Percentiles rank a stretch among this genome's conserved stretches.
Evolutionary conservation across 1,140 invertebrate genomes (phyloP).

Genomic region (Drosophila pseudoananassae): DNA sequence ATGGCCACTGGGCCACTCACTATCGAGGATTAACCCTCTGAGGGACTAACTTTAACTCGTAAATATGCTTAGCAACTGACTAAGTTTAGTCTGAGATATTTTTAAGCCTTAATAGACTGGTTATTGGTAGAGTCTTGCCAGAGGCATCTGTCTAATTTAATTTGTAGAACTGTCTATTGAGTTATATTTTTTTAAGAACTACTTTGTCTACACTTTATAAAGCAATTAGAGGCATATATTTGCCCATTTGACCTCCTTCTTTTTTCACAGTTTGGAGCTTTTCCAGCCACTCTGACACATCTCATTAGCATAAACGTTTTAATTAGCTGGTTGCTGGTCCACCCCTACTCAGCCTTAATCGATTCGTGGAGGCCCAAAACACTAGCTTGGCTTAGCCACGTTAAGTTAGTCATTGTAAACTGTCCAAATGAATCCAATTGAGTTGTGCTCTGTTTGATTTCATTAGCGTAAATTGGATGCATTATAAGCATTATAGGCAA

Average conservation of each 20-base stretch:
- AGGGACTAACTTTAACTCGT: conserved; percentile 2
- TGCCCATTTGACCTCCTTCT: too few species aligned
- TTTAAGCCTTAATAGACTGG: conserved; percentile 49
- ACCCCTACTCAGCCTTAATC: conserved; percentile 40
- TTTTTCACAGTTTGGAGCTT: not conserved
- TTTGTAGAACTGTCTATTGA: conserved; percentile 24
- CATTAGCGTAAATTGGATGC: conserved; percentile 69
- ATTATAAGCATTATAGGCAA: conserved; percentile 38
- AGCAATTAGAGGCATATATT: not conserved
- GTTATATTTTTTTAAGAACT: too few species aligned
- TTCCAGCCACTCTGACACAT: conserved; percentile 36
- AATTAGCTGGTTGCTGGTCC: conserved; percentile 56
- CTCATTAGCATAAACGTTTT: conserved; percentile 76
- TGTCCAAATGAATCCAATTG: conserved; percentile 76
- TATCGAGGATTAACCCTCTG: conserved; percentile 14
- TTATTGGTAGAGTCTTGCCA: conserved; percentile 43
- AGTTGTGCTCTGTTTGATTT: conserved; percentile 70
- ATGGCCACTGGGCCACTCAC: conserved; percentile 13
- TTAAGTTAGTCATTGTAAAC: conserved; percentile 41
- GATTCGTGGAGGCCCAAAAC: conserved; percentile 46
- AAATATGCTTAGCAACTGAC: conserved; percentile 11
- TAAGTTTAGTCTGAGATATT: conserved; percentile 5
- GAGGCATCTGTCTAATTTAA: conserved; percentile 40
- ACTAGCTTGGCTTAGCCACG: conserved; percentile 23
- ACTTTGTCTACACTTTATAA: too few species aligned